A percentile compares a stretch with the other conserved stretches of the same genome.
Conservation (phyloP, 2,113 vertebrate genomes). For the Ahaetulla prasina region DNA sequence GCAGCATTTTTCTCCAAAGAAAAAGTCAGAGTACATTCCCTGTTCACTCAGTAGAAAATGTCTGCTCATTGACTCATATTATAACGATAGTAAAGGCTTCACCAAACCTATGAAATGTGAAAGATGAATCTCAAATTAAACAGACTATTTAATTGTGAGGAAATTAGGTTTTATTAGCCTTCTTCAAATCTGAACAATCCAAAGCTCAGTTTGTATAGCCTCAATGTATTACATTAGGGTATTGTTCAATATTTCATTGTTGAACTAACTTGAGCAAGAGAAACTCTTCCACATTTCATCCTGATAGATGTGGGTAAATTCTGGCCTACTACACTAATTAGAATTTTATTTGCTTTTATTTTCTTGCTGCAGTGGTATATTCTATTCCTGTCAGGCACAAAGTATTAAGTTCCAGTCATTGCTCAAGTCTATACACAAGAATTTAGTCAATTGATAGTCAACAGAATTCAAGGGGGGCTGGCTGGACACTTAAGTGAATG, state of each 20-base stretch:
- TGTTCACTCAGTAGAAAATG: background rate
- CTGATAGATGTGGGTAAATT: background rate
- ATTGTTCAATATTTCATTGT: background rate
- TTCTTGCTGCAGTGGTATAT: background rate
- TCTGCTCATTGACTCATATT: background rate
- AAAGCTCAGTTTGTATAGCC: background rate
- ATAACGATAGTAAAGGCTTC: background rate
- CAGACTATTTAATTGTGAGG: background rate
- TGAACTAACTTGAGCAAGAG: background rate
- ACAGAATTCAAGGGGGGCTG: background rate
- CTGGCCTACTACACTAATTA: background rate
- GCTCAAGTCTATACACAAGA: background rate
- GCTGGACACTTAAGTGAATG: background rate
- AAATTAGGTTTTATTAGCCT: background rate
- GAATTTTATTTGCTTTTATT: background rate
- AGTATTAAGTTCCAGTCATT: background rate
- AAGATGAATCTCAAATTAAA: background rate
- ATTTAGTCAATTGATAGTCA: background rate
- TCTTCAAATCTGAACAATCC: background rate
- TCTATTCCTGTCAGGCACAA: background rate
- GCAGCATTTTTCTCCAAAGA: background rate
- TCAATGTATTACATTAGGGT: background rate
- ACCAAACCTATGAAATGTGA: background rate
- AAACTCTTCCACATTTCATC: background rate
- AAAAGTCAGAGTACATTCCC: background rate